phyloP scores from a whole-genome alignment of 2,113 vertebrate genomes.

The Colistium nudipinnis region DNA sequence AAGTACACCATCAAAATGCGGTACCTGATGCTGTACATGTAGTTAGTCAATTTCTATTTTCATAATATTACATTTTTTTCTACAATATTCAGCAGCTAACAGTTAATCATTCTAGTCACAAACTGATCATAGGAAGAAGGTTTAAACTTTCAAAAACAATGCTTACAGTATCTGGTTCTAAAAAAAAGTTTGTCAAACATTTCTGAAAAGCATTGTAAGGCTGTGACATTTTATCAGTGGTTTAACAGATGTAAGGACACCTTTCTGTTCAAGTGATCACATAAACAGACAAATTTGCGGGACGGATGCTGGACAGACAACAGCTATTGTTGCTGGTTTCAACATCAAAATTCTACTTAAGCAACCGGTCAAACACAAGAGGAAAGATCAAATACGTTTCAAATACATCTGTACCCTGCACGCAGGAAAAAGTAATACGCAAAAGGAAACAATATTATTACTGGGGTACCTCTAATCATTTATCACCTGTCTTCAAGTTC shows the following conservation, averaged over 20 bases:
- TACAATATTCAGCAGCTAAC: too few species aligned
- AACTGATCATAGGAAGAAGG: too few species aligned
- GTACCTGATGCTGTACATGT: neutral
- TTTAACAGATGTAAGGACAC: slow-evolving; percentile 7
- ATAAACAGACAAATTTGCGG: slow-evolving; percentile 29
- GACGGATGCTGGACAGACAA: slow-evolving; percentile 9
- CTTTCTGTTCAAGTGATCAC: neutral
- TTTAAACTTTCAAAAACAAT: neutral
- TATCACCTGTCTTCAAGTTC: too few species aligned
- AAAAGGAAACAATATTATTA: neutral
- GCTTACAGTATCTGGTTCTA: neutral
- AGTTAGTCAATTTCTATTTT: too few species aligned
- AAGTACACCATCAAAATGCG: neutral
- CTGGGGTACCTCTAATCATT: too few species aligned
- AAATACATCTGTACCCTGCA: slow-evolving; percentile 1
- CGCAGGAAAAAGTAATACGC: too few species aligned
- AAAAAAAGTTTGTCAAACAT: neutral
- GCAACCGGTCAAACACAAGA: slow-evolving; percentile 1
- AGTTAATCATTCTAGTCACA: too few species aligned
- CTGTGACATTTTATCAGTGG: slow-evolving; percentile 27
- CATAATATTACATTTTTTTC: too few species aligned
- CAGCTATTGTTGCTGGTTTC: slow-evolving; percentile 50
- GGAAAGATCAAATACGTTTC: slow-evolving; percentile 13
- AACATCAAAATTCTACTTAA: slow-evolving; percentile 37
- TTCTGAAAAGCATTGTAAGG: slow-evolving; percentile 12